Evolutionary conservation across 2,113 vertebrate species (phyloP), one percentile per base, ranked within the genome.

Genomic region (Brachypodius melanocephalos): DNA sequence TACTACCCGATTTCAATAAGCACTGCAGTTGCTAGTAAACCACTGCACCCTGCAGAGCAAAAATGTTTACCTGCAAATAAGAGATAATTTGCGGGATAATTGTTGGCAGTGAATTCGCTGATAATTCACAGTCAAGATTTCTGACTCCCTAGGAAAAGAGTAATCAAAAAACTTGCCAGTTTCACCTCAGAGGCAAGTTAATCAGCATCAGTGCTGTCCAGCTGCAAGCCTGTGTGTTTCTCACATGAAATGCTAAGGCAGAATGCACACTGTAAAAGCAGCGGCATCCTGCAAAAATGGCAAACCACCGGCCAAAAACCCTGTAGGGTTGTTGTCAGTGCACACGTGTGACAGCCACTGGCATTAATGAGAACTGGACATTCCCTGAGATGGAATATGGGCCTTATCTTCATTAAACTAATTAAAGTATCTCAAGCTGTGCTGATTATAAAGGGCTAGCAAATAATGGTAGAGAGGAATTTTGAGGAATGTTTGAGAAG

Each of bases 341-440:
- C 61, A 66, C 17, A 18, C 1, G 8, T 63, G 36, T 55, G 45
- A 63, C 43, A 80, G 5, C 34, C 34, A 43, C 16, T 20, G 85
- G 43, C 71, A 84, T 43, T 90, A 67, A 59, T 48, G 79, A 67
- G 65, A 86, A 46, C 2, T 71, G 72, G 63, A 69, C 46, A 17
- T 62, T 61, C 76, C 78, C 76, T 59, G 76, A 74, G 61, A 40
- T 51, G n/a, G 85, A 88, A 87, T 51, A 74, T 4, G 43, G 29
- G 66, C 61, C 46, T 73, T 68, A 66, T 29, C 96, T 74, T 95
- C 90, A 80, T 83, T 83, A 88, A 89, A 87, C n/a, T 93, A 88
- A 90, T 95, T 87, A 36, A 46, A 31, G 24, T 78, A 32, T 82
- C 54, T 79, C 81, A 38, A 71, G 59, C 48, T 83, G 26, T 77